Evolutionary conservation across 2,888 invertebrate genomes (phyloP), one percentile per base, ranked within the genome.

Genomic region (Pterostichus madidus): DNA sequence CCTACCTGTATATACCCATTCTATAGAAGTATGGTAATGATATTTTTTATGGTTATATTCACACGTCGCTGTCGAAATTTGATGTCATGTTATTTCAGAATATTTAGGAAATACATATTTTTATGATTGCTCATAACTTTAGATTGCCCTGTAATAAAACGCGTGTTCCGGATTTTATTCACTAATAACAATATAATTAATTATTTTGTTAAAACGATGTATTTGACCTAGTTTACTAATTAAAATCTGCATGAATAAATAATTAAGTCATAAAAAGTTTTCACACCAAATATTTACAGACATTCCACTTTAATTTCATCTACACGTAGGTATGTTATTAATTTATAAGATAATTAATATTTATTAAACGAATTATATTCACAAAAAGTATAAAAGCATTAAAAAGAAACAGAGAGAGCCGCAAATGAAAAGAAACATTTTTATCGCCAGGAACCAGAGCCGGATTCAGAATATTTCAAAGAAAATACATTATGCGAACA

Each of bases 151-250:
- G 24, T 24, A 6, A 39, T 39, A 39, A 39, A 39, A 39, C 39
- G 39, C 39, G 39, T 7, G 39, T 39, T 7, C 39, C 39, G 39
- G 39, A 39, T 39, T 59, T 59, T 59, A 59, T 24, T 59, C 17
- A 31, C 31, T 59, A 59, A 59, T 59, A 59, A 59, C 59, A 59
- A 59, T 59, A 59, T 59, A 59, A 59, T 59, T 59, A 59, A 59
- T 24, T 59, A 59, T 59, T 59, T 59, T 31, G 31, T 59, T 64
- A n/a, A 64, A 64, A 64, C 35, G 64, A 64, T n/a, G n/a, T 35
- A 64, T 64, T 64, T 64, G 64, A 64, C 64, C 64, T 64, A 64
- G 13, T 64, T 64, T 64, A 13, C 64, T 64, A 32, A 64, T 64
- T 64, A 64, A 64, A 49, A 64, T 64, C 32, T 64, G 35, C 11